Percentiles rank a stretch among this genome's conserved stretches.
phyloP scores from a whole-genome alignment of 2,888 invertebrate species.

The Parapristionchus giblindavisi region DNA sequence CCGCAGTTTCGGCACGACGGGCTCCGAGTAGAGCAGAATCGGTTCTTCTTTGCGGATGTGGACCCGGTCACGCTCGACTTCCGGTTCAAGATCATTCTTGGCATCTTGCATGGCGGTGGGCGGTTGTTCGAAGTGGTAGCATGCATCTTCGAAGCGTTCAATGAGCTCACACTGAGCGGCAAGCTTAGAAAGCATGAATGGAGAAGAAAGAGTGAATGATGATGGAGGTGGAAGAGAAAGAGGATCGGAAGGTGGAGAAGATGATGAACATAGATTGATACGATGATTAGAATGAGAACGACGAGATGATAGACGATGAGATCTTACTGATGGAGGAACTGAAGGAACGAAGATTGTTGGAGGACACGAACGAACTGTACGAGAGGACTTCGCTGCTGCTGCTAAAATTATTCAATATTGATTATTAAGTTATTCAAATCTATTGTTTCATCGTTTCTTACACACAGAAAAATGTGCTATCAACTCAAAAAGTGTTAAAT shows the following conservation, averaged over 20 bases:
- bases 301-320: constrained; percentile 39
- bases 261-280: constrained; percentile 29
- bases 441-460: neutral
- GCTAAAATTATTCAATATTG: constrained; percentile 54
- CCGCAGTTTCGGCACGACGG: constrained; percentile 36
- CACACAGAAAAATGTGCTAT: too few species aligned
- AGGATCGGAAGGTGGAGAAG: constrained; percentile 44
- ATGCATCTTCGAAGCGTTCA: constrained; percentile 47
- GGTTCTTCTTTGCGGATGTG: too few species aligned
- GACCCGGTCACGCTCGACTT: constrained; percentile 8
- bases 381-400: constrained; percentile 47
- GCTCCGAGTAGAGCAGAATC: neutral
- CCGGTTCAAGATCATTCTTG: constrained; percentile 26
- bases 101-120: constrained; percentile 44
- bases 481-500: too few species aligned
- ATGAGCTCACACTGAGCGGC: constrained; percentile 61
- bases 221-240: constrained; percentile 45
- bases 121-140: constrained; percentile 40
- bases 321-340: constrained; percentile 41
- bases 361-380: constrained; percentile 56
- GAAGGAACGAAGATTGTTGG: constrained; percentile 38
- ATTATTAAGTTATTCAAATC: too few species aligned
- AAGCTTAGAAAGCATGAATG: constrained; percentile 65
- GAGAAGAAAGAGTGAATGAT: constrained; percentile 56
- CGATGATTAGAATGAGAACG: constrained; percentile 31